Evolutionary conservation across 2,797 vertebrate genomes (phyloP).

Genomic region (Clarias laeviceps): DNA sequence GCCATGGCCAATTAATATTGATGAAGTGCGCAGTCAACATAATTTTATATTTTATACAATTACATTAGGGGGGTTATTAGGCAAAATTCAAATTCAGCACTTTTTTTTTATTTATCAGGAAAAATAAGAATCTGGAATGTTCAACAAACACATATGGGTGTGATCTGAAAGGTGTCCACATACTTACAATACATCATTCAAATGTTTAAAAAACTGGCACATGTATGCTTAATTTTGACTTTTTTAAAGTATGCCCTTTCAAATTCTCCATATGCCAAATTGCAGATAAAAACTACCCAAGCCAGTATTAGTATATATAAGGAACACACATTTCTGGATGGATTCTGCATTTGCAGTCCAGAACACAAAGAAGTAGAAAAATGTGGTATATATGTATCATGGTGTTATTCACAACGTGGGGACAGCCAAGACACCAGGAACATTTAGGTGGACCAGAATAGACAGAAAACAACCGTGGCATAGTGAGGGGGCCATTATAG

Average conservation of each 20-base stretch:
- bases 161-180: too few species aligned
- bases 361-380: neutral
- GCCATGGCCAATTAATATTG: too few species aligned
- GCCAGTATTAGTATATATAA: neutral
- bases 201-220: too few species aligned
- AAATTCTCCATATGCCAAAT: neutral
- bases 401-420: neutral
- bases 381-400: neutral
- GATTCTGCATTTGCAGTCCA: neutral
- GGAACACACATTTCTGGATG: neutral
- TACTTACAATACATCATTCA: too few species aligned
- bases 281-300: neutral
- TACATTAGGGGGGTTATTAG: too few species aligned
- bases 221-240: too few species aligned
- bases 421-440: neutral
- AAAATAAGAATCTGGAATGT: too few species aligned
- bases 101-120: too few species aligned
- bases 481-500: neutral
- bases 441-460: neutral
- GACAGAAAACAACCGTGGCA: neutral
- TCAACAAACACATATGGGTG: too few species aligned
- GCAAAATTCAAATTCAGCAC: too few species aligned
- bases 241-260: neutral
- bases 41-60: too few species aligned
- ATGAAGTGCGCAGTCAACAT: too few species aligned